Evolutionary conservation across 1,140 invertebrate genomes (phyloP).

Genomic region (Caerostris darwini): DNA sequence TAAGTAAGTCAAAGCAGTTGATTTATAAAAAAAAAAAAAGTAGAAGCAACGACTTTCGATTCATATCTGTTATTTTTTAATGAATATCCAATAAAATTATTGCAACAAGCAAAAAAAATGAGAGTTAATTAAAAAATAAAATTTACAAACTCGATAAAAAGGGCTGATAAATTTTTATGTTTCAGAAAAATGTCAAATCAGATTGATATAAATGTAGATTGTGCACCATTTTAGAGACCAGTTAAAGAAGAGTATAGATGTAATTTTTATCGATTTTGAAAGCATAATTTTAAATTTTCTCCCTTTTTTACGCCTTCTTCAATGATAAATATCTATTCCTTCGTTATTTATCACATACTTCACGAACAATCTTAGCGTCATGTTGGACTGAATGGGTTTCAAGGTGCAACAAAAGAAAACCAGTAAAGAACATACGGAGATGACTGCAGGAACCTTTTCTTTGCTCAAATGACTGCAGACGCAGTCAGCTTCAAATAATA

Average conservation of each 20-base stretch:
- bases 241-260: background rate
- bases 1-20: too few species aligned
- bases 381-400: slow-evolving; percentile 22
- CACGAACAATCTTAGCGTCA: background rate
- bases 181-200: background rate
- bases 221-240: background rate
- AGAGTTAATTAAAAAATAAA: background rate
- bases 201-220: background rate
- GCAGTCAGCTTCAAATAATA: slow-evolving; percentile 57
- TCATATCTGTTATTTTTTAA: too few species aligned
- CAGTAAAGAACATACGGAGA: slow-evolving; percentile 6
- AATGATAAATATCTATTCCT: background rate
- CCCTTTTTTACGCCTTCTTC: background rate
- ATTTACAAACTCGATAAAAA: background rate
- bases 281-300: background rate
- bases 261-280: background rate
- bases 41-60: too few species aligned
- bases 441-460: slow-evolving; percentile 37
- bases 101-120: too few species aligned
- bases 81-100: too few species aligned
- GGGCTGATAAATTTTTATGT: too few species aligned
- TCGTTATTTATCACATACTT: background rate
- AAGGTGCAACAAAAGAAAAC: slow-evolving; percentile 54
- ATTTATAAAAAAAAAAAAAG: too few species aligned
- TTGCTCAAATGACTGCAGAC: slow-evolving; percentile 66